These are phyloP conservation scores for Eublepharis macularius DNA, from an alignment of 2,113 vertebrate species.

Conservation along the genomic window DNA sequence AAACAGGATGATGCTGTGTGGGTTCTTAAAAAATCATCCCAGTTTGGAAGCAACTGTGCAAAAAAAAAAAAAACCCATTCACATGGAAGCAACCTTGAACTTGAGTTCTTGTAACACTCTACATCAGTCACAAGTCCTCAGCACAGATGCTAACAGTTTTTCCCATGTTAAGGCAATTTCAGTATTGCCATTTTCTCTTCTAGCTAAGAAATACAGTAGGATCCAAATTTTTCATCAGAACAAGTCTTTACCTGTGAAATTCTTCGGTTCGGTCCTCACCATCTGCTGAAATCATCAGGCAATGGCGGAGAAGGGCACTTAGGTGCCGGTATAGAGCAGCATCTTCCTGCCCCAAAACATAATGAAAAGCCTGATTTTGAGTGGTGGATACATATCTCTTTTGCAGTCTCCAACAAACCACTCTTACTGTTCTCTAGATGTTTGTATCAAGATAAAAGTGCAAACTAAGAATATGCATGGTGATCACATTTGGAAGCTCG, in stretches of 20 bases:
- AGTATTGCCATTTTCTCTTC: background rate
- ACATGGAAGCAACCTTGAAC: background rate
- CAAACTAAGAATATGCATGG: background rate
- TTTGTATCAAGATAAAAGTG: background rate
- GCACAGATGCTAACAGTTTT: background rate
- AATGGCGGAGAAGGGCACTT: conserved; percentile 88
- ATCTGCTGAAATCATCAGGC: conserved; percentile 83
- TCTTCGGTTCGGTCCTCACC: conserved; percentile 89
- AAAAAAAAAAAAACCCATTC: no score
- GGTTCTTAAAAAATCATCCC: no score
- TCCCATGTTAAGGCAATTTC: background rate
- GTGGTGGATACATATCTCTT: background rate
- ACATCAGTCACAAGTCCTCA: background rate
- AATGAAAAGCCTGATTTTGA: background rate
- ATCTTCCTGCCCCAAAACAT: conserved; percentile 81
- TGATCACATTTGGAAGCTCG: background rate
- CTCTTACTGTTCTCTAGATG: background rate
- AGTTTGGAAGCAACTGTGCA: no score
- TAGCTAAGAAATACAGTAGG: background rate
- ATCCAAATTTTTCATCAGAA: background rate
- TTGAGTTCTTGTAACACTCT: background rate
- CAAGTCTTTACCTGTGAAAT: conserved; percentile 82
- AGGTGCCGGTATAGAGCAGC: conserved; percentile 84
- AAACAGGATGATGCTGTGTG: no score
- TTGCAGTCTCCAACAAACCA: background rate